Conservation (phyloP, 2,113 vertebrate species). For the Rhea pennata region DNA sequence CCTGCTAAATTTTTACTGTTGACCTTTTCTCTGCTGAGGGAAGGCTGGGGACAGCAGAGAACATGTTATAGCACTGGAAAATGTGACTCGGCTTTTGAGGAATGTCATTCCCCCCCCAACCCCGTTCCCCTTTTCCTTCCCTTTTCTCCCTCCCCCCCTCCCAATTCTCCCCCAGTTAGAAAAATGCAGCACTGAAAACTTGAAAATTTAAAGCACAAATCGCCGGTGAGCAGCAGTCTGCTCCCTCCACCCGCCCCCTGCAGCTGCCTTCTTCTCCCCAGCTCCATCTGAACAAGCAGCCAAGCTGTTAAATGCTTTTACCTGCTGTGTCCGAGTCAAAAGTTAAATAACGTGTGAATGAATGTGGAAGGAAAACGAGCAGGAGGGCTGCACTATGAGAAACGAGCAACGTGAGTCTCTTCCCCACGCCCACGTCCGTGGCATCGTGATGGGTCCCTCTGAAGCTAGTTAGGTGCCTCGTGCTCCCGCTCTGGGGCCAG, state of each 20-base stretch:
- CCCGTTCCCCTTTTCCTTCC: not conserved
- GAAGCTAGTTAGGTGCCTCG: slow-evolving; percentile 49
- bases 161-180: not conserved
- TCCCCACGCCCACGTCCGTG: not conserved
- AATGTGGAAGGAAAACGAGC: slow-evolving; percentile 36
- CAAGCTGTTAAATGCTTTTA: slow-evolving; percentile 56
- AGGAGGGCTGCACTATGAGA: not conserved
- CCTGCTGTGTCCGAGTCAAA: slow-evolving; percentile 49
- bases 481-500: not conserved
- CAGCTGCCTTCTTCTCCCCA: not conserved
- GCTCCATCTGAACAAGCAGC: slow-evolving; percentile 33
- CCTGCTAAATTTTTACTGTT: slow-evolving; percentile 22
- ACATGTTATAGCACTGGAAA: slow-evolving; percentile 21
- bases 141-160: not conserved
- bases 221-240: not conserved
- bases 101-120: not conserved
- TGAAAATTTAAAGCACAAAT: slow-evolving; percentile 31
- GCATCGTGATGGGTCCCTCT: slow-evolving; percentile 57
- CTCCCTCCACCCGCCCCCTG: not conserved
- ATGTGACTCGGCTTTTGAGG: slow-evolving; percentile 50
- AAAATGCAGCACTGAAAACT: slow-evolving; percentile 10
- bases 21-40: slow-evolving; percentile 14
- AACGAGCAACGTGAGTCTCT: not conserved
- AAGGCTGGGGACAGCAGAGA: slow-evolving; percentile 25
- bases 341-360: slow-evolving; percentile 47